Evolutionary conservation across 2,113 vertebrate species (phyloP), one percentile per base, ranked within the genome.

Genomic region (Suncus etruscus): DNA sequence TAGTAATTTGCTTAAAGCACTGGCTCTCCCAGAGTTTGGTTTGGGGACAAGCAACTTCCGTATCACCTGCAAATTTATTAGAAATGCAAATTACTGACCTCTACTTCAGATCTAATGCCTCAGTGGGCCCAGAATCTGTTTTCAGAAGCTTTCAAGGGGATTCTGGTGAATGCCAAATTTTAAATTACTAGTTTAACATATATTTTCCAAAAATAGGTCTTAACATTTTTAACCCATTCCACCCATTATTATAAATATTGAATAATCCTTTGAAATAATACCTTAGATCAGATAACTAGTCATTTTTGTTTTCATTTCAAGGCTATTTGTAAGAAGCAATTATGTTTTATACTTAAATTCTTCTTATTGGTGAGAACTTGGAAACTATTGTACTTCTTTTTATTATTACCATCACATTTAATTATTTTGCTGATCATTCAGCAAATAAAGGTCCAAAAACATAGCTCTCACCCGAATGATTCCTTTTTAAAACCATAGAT

Each of bases 371-470:
- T 24, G 54, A 73, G n/a, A 74, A 76, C 79, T 31, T 61, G 58
- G 51, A 81, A 91, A 47, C 69, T 86, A 6, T 39, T 63, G 0
- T 91, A 7, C 68, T 3, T 94, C 79, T 82, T 93, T 7, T 80
- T 2, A 58, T 78, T 90, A 50, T 2, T 93, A 73, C 32, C 48
- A 79, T 65, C 8, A 91, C 27, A 51, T 93, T 96, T 90, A 90
- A 45, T 9, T 90, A 24, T 54, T 78, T 58, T 86, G 65, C 32
- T 95, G 76, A 78, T 39, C 70, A 91, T 89, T 94, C 11, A 75
- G 77, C 68, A 15, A 12, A 18, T 76, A 89, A 91, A 65, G 77
- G 0, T 3, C 47, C 47, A 45, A 22, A 75, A 79, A 61, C 31
- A 45, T 69, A 63, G 15, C 10, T 94, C 50, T 76, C n/a, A 39